Percentiles rank a stretch among this genome's conserved stretches.
These are phyloP conservation scores for Dryas iulia DNA, from an alignment of 1,140 invertebrate species.

Conservation along the genomic window DNA sequence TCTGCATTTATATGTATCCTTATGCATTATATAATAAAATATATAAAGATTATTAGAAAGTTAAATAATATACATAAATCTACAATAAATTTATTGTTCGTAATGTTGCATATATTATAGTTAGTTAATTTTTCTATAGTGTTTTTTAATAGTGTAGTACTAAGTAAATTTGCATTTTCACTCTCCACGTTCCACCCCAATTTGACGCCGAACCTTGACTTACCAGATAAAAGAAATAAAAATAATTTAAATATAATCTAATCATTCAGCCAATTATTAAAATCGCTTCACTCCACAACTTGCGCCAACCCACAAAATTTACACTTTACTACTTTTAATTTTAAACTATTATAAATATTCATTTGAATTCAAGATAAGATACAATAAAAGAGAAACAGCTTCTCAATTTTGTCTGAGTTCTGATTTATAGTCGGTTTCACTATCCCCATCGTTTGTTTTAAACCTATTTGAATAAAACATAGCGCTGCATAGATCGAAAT, in stretches of 20 bases:
- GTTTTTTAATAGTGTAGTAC: too few species aligned
- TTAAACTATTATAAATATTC: constrained; percentile 20
- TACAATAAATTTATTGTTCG: too few species aligned
- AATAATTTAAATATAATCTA: background rate
- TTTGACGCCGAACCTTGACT: background rate
- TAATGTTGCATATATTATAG: too few species aligned
- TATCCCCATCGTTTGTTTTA: constrained; percentile 48
- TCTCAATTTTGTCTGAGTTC: constrained; percentile 19
- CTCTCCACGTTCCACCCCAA: background rate
- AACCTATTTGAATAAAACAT: constrained; percentile 44
- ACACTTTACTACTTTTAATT: constrained; percentile 40
- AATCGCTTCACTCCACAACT: background rate
- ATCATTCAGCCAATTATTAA: too few species aligned
- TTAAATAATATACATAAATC: too few species aligned
- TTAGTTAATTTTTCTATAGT: too few species aligned
- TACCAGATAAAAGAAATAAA: background rate
- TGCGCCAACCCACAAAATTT: constrained; percentile 33
- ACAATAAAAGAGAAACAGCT: constrained; percentile 16
- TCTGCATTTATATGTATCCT: too few species aligned
- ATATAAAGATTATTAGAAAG: too few species aligned
- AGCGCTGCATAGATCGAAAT: constrained; percentile 20
- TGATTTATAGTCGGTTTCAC: constrained; percentile 35
- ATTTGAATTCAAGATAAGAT: constrained; percentile 15
- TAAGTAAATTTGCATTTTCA: too few species aligned
- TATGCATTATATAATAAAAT: too few species aligned